Evolutionary conservation across 2,113 vertebrate genomes (phyloP), one percentile per base, ranked within the genome.

Genomic region (Syngnathus floridae): DNA sequence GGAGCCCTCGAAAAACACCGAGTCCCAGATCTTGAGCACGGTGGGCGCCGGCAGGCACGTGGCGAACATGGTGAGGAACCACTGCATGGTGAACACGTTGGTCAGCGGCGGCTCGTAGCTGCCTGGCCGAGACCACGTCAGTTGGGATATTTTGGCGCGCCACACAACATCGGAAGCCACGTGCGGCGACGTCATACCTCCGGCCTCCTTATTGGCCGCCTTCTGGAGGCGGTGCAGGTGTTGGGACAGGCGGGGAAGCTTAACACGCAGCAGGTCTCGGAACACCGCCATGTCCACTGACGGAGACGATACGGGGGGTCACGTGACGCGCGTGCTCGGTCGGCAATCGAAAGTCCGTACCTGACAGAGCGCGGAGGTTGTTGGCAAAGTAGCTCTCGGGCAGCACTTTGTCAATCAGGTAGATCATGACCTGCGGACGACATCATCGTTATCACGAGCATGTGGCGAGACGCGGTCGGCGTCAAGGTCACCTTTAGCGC

Each of bases 51-150:
- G 96, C 68, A 99, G 91, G 77, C 97, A 99, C 13, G 97, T 99
- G 62, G 97, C 97, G 65, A 99, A 99, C 71, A 98, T 93, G n/a
- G 97, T 99, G 70, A 98, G 91, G 86, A 98, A 99, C 95, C 97
- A 99, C 81, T 99, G 97, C 97, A 98, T 98, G 1, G 95, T 99
- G 91, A 99, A 99, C 56, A 98, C 96, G 54, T 99, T 99, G 69
- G 95, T 98, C 41, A 98, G 92, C 0, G 95, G 97, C 19, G 97
- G 97, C 81, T 99, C 97, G 0, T 98, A 98, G 75, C 93, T 96
- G 64, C 97, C 96, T 99, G 90, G 36, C 19, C 4, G 38, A 38
- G 4, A 58, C n/a, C 43, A 45, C 43, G 14, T 14, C 43, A 13
- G 43, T 5, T 21, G 12, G 11, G 40, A 11, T 21, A 22, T 1